phyloP scores from a whole-genome alignment of 2,113 vertebrate species.

The Chloropsis hardwickii region DNA sequence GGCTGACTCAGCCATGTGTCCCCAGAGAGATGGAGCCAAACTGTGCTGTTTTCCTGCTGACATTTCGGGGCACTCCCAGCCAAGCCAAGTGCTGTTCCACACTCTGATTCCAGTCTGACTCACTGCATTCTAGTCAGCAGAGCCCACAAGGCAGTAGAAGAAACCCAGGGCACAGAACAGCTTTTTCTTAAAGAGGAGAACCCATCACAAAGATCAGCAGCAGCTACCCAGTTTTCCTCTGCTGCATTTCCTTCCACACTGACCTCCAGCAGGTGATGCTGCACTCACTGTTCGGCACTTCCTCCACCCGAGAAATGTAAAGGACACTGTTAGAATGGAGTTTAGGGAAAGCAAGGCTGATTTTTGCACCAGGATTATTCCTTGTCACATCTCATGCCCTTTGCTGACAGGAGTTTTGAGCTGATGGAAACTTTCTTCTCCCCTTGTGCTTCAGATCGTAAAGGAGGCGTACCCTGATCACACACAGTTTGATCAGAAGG shows the following conservation, averaged over 20 bases:
- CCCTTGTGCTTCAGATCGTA: slow-evolving; percentile 78
- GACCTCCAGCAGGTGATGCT: background rate
- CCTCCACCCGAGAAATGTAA: background rate
- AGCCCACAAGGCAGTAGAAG: background rate
- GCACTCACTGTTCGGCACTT: background rate
- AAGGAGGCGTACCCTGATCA: slow-evolving; percentile 93
- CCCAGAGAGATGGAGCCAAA: background rate
- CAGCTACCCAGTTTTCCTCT: background rate
- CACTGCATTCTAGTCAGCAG: background rate
- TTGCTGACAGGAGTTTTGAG: background rate
- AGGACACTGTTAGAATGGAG: background rate
- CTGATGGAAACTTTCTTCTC: background rate
- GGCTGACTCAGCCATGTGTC: background rate
- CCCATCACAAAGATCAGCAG: background rate
- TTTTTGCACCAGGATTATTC: background rate
- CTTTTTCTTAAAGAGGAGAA: background rate
- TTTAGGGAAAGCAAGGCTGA: background rate
- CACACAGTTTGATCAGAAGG: slow-evolving; percentile 94
- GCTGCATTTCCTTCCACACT: background rate
- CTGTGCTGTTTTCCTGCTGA: background rate
- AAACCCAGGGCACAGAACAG: background rate
- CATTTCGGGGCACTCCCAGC: background rate
- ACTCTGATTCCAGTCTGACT: background rate
- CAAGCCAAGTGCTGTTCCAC: background rate
- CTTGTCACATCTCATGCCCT: background rate